Base-by-base conservation (phyloP, 2,797 vertebrate species). In the Phyllotis vaccarum region DNA sequence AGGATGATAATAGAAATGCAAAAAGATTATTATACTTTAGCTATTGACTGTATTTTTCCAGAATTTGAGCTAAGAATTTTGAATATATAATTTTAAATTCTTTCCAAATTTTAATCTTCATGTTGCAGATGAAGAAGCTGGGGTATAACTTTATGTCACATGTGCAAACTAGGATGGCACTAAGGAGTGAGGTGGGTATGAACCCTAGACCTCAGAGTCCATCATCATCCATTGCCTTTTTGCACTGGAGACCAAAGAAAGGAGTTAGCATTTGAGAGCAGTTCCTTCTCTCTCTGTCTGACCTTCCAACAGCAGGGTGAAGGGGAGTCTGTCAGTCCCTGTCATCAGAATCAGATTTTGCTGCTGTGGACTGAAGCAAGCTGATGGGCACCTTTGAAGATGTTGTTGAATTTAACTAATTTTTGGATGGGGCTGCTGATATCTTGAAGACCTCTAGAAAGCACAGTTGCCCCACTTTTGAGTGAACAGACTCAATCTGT, bases 51-150 rank as follows among this genome's bases (percentile, higher is more conserved):
- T 27, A 64, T 64, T 52, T 46, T 75, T 72, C 62, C 37, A 56
- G 31, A 93, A 75, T 3, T 34, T 75, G 0, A 58, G 12, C 40
- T 89, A 90, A 72, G 21, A 27, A 90, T 88, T 88, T 88, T 90
- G 74, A 29, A 56, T 34, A 12, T 82, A 58, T 13, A 40, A 82
- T 64, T 95, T 88, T 13, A 95, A 88, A 58, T 90, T 90, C 29
- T 74, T 37, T n/a, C 14, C 87, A 54, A 70, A 66, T 89, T 49
- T 87, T 86, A 62, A 43, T 82, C 34, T 27, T 93, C 6, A 56
- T 43, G 80, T 43, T 91, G 29, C 43, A 95, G 64, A 43, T 78
- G 34, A 91, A 78, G 37, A 90, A 91, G 81, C 7, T 24, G 82
- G 93, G 6, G 3, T 24, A 54, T 9, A 56, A n/a, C n/a, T 29